These are phyloP conservation scores for Ceyx cyanopectus DNA, from an alignment of 2,113 vertebrate species.

Conservation along the genomic window DNA sequence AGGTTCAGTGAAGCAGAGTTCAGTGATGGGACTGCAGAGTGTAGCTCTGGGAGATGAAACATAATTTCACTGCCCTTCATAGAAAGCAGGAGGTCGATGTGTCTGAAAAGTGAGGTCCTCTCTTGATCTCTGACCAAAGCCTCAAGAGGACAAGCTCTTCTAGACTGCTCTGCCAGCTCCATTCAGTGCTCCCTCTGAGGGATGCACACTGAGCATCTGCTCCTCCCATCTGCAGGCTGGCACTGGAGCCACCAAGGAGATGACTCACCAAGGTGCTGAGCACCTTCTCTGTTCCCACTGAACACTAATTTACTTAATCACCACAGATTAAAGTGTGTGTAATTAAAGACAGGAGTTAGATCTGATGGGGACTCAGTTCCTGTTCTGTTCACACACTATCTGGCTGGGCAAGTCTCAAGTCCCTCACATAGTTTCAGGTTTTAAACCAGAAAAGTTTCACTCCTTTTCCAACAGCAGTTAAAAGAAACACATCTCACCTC, in stretches of 20 bases:
- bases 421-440: neutral
- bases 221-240: neutral
- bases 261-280: neutral
- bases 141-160: neutral
- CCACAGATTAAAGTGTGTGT: neutral
- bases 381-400: neutral
- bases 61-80: neutral
- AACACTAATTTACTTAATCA: slow-evolving; percentile 35
- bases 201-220: neutral
- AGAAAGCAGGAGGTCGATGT: neutral
- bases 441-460: neutral
- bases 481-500: neutral
- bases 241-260: neutral
- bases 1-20: neutral
- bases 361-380: neutral
- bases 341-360: neutral
- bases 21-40: neutral
- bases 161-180: neutral
- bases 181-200: neutral
- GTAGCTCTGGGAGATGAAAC: neutral
- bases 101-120: neutral
- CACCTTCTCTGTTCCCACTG: neutral
- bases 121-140: neutral
- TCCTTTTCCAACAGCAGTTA: neutral
- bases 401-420: neutral